phyloP scores from a whole-genome alignment of 2,888 invertebrate genomes.

The Trilocha varians region DNA sequence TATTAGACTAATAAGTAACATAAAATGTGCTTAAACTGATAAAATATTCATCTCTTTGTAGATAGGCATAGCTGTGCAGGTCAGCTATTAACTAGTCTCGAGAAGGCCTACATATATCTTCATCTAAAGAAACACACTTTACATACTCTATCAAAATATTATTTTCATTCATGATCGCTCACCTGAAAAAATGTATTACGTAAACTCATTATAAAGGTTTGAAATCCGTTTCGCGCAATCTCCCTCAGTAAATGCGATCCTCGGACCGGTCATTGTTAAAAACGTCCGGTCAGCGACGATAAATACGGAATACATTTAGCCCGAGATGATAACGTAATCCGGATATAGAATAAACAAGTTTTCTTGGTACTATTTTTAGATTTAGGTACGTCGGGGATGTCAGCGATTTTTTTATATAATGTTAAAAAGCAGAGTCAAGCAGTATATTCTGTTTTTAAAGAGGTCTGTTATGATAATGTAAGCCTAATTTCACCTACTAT shows the following conservation, averaged over 20 bases:
- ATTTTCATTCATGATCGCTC: conserved; percentile 9
- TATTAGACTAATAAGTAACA: too few species aligned
- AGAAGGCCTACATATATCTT: too few species aligned
- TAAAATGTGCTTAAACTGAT: too few species aligned
- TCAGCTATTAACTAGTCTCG: too few species aligned
- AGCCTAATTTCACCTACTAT: too few species aligned
- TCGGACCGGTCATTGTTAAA: conserved; percentile 46
- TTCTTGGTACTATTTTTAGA: conserved; percentile 20
- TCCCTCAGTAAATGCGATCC: conserved; percentile 31
- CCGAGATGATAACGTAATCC: conserved; percentile 57
- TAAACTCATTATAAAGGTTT: conserved; percentile 32
- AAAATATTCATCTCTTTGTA: too few species aligned
- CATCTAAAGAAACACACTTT: too few species aligned
- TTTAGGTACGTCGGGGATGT: conserved; percentile 17
- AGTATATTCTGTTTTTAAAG: too few species aligned
- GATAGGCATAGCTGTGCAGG: too few species aligned
- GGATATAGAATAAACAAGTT: conserved; percentile 46
- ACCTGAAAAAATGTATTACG: conserved; percentile 30
- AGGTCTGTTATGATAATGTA: too few species aligned
- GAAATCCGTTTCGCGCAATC: conserved; percentile 33
- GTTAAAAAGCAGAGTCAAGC: too few species aligned
- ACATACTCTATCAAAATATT: too few species aligned
- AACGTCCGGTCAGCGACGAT: conserved; percentile 57
- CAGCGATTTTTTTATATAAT: conserved; percentile 19
- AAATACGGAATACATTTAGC: conserved; percentile 58